Percentiles rank a stretch among this genome's conserved stretches.
Evolutionary conservation across 2,113 vertebrate species (phyloP).

Genomic region (Cygnus atratus): DNA sequence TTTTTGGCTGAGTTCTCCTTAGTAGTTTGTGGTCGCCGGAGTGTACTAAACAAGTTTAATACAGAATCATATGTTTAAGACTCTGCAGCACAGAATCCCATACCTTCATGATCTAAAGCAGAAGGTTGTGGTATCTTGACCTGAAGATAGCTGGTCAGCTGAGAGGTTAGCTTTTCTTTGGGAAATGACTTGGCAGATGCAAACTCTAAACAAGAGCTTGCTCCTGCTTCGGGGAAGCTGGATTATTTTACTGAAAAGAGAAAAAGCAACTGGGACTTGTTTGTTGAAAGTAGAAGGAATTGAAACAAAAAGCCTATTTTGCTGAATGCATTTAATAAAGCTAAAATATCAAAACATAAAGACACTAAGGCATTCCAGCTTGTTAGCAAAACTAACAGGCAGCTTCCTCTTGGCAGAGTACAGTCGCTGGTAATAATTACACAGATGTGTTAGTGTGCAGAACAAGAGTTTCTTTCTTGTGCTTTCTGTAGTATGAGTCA

Average conservation of each 20-base stretch:
- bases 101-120: background rate
- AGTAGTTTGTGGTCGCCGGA: background rate
- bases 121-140: background rate
- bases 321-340: background rate
- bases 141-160: background rate
- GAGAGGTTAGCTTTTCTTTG: background rate
- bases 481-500: background rate
- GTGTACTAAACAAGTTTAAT: background rate
- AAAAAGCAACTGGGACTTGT: background rate
- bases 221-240: background rate
- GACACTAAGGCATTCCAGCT: background rate
- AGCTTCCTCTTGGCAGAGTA: background rate
- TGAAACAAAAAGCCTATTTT: background rate
- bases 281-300: background rate
- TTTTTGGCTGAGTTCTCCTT: background rate
- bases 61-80: background rate
- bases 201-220: background rate
- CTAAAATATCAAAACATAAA: background rate
- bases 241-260: background rate
- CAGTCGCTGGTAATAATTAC: background rate
- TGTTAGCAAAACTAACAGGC: conserved; percentile 18
- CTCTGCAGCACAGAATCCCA: background rate
- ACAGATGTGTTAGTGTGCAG: background rate
- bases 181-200: background rate
- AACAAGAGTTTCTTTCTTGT: background rate